Percentiles rank a stretch among this genome's conserved stretches.
Conservation (phyloP, 2,888 invertebrate species). For the Cancer borealis region DNA sequence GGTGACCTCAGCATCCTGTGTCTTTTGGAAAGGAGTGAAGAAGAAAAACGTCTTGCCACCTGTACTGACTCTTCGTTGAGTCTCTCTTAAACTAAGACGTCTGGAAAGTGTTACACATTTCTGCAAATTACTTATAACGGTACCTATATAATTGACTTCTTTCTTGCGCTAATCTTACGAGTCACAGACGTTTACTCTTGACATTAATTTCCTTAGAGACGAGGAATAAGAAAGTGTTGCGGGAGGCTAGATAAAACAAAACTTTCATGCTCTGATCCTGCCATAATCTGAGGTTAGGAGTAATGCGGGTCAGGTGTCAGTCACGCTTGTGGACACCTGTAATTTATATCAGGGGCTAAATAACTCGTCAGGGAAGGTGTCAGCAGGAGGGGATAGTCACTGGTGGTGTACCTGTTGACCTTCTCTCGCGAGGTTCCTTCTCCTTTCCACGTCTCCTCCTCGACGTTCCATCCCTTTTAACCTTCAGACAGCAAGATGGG, state of each 20-base stretch:
- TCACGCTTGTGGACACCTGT: slow-evolving; percentile 15
- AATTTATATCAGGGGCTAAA: slow-evolving; percentile 11
- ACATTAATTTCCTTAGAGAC: too few relatives aligned
- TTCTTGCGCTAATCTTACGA: too few relatives aligned
- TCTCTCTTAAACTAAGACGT: too few relatives aligned
- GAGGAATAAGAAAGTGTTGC: too few relatives aligned
- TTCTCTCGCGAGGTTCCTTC: neutral
- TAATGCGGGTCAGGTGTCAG: neutral
- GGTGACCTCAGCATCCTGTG: slow-evolving; percentile 26
- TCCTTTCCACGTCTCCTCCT: neutral
- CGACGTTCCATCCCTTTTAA: neutral
- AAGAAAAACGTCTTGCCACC: neutral
- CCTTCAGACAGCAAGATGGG: neutral
- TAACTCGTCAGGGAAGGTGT: slow-evolving; percentile 24
- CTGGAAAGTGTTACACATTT: too few relatives aligned
- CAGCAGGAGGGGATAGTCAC: neutral
- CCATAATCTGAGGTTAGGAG: neutral
- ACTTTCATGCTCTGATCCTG: neutral
- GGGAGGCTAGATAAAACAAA: too few relatives aligned
- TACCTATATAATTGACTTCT: too few relatives aligned
- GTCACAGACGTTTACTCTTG: too few relatives aligned
- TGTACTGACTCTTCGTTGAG: neutral
- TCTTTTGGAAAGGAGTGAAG: neutral
- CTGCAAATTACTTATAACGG: too few relatives aligned
- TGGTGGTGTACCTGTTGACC: neutral